Evolutionary conservation across 2,888 invertebrate species (phyloP), one percentile per base, ranked within the genome.

Genomic region (Philereme vetulata): DNA sequence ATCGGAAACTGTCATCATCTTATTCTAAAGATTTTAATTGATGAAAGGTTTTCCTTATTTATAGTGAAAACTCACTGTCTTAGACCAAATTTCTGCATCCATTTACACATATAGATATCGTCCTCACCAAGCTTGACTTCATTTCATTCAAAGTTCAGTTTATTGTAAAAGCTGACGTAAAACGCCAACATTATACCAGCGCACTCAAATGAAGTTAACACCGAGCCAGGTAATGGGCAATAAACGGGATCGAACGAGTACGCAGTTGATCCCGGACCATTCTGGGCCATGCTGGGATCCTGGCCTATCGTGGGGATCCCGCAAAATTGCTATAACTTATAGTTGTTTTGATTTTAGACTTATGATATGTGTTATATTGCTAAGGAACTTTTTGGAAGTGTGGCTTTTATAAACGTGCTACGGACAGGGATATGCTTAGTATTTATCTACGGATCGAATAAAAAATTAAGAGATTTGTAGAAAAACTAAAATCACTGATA

Each of bases 201-300:
- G 44, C 48, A 49, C 43, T 52, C 51, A 51, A 47, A 57, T 51
- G 72, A 70, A 74, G 72, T 69, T 69, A 71, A 69, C 65, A 64
- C 67, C 67, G 64, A 48, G 35, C 35, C 45, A 59, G 73, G 71
- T 82, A 82, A 82, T 80, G 81, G 81, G 70, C 80, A 71, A 81
- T 83, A 81, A 82, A 82, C 76, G 73, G 71, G 78, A 75, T 76
- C 76, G 72, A 65, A 67, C 71, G 75, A 79, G 76, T 73, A 73
- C 72, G 71, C 61, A 69, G 71, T 70, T 80, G 80, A 81, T 78
- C 81, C 78, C 66, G 61, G 71, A 67, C 74, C 72, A 82, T 80
- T 21, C 21, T 21, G 21, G 21, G 21, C 21, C 21, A 21, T 78
- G 77, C 70, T 21, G 68, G 50, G 35, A 57, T 47, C 51, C 42